These are phyloP conservation scores for Pissodes strobi DNA, from an alignment of 1,140 invertebrate genomes.

Conservation along the genomic window DNA sequence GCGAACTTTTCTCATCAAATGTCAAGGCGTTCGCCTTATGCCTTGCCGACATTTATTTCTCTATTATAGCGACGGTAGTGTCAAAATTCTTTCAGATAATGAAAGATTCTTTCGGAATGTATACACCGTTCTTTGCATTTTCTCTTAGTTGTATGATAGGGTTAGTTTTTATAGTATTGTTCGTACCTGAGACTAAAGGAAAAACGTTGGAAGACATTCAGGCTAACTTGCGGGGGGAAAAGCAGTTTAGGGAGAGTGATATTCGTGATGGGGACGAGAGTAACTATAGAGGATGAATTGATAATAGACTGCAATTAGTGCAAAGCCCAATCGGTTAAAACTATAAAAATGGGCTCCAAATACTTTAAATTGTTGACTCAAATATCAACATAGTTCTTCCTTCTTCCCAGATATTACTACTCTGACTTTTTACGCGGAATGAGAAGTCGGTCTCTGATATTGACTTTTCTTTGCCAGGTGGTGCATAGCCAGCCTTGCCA, in stretches of 20 bases:
- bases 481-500: too few species aligned
- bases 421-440: too few species aligned
- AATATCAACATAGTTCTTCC: too few species aligned
- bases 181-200: constrained; percentile 84
- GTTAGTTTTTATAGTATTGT: constrained; percentile 65
- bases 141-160: constrained; percentile 66
- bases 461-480: too few species aligned
- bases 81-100: constrained; percentile 75
- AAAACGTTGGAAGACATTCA: constrained; percentile 68
- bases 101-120: constrained; percentile 63
- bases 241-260: neutral
- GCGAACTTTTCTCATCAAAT: constrained; percentile 75
- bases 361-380: too few species aligned
- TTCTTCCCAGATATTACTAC: too few species aligned
- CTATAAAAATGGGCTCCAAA: too few species aligned
- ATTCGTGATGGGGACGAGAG: too few species aligned
- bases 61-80: constrained; percentile 72
- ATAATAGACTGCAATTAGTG: too few species aligned
- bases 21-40: constrained; percentile 72
- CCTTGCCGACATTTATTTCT: constrained; percentile 71
- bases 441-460: too few species aligned
- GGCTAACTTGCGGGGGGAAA: constrained; percentile 35
- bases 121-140: constrained; percentile 77
- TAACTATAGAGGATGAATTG: too few species aligned
- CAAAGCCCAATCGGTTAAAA: too few species aligned